Conservation (phyloP, 2,888 invertebrate genomes). For the Baronia brevicornis region DNA sequence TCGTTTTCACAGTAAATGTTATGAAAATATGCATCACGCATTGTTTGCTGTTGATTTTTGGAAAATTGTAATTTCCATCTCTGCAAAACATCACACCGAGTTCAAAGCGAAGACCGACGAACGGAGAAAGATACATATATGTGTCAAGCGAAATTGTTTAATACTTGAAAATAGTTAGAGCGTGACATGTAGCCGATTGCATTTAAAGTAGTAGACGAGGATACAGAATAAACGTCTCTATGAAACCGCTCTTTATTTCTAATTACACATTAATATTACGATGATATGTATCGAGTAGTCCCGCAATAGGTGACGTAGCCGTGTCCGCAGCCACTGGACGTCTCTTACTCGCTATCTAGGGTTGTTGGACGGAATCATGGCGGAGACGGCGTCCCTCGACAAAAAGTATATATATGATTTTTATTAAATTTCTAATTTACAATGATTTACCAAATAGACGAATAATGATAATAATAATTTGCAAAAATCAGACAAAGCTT, state of each 20-base stretch:
- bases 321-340: slow-evolving; percentile 75
- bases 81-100: slow-evolving; percentile 15
- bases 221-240: slow-evolving; percentile 75
- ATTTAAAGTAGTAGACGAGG: slow-evolving; percentile 66
- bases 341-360: slow-evolving; percentile 76
- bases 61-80: too few species aligned
- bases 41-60: too few species aligned
- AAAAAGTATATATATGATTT: too few species aligned
- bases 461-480: too few species aligned
- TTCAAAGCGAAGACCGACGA: slow-evolving; percentile 19
- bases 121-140: slow-evolving; percentile 30
- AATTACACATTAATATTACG: slow-evolving; percentile 79
- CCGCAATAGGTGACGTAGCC: slow-evolving; percentile 77
- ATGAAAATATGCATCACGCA: slow-evolving; percentile 27
- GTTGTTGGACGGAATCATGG: slow-evolving; percentile 76
- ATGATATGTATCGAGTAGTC: slow-evolving; percentile 85
- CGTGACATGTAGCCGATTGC: slow-evolving; percentile 72
- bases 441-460: too few species aligned
- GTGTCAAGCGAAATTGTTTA: slow-evolving; percentile 49
- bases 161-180: slow-evolving; percentile 37
- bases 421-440: too few species aligned
- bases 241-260: slow-evolving; percentile 72
- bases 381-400: slow-evolving; percentile 52
- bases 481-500: too few species aligned
- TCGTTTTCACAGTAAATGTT: slow-evolving; percentile 61